Base-by-base conservation (phyloP, 1,140 invertebrate genomes). In the Wiebesia pumilae region DNA sequence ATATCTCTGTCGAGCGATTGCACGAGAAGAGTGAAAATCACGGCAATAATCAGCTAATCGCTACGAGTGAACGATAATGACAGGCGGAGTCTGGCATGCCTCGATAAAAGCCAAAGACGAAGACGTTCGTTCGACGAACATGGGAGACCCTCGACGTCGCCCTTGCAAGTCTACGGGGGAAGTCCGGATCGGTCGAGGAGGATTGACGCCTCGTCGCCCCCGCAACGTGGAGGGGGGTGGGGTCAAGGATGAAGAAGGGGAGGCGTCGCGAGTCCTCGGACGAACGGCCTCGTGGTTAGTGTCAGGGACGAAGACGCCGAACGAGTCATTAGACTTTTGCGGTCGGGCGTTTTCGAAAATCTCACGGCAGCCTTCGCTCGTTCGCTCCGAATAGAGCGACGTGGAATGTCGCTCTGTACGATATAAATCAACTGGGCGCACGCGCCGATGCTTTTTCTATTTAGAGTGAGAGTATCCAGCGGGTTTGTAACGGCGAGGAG, bases 281-380 rank as follows among this genome's bases (percentile, higher is more conserved):
- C n/a, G n/a, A 2, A 0, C n/a, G 81, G 24, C 51, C 33, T 62
- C 40, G 71, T 7, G 14, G n/a, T 77, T 30, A 83, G 71, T 83
- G 54, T 65, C 73, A 78, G 71, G 73, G 83, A 62, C 83, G 67
- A 58, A 73, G 81, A 62, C 67, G 78, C 35, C 21, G 62, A 69
- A 16, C 51, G 82, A 77, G 81, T 69, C 81, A 67, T 81, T 81
- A 81, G 33, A 75, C 71, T 43, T 43, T 75, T 75, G 43, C 47
- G n/a, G 47, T 35, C n/a, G 47, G 47, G 14, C 10, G 47, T 58
- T 30, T 51, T 51, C 77, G 43, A 58, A 58, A 51, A 58, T 51
- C 77, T 35, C 47, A 30, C 43, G 24, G 4, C 30, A 54, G 47
- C 47, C 43, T 58, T 58, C n/a, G 77, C 16, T 30, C 77, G 9